Percentiles rank a stretch among this genome's conserved stretches.
Evolutionary conservation across 2,113 vertebrate species (phyloP).

Genomic region (Istiophorus platypterus): DNA sequence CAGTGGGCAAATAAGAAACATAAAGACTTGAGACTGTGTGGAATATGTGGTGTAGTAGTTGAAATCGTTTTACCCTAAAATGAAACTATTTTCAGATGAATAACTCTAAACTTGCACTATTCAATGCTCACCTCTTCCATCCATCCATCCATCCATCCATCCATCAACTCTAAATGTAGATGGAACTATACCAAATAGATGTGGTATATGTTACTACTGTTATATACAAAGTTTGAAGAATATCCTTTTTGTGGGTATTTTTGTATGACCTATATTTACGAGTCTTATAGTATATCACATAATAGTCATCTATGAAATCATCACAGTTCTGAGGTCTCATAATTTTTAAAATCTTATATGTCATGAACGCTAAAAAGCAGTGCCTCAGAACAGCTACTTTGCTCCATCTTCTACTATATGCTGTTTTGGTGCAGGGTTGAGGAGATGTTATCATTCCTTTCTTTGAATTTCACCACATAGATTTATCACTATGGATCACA

Average conservation of each 20-base stretch:
- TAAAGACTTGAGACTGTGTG: neutral
- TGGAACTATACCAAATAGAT: slow-evolving; percentile 5
- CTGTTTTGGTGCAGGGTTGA: slow-evolving; percentile 16
- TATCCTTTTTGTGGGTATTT: neutral
- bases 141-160: no score
- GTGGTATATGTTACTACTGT: neutral
- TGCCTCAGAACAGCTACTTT: neutral
- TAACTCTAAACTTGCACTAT: slow-evolving; percentile 19
- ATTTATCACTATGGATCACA: neutral
- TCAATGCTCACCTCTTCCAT: slow-evolving; percentile 28
- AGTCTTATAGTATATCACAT: neutral
- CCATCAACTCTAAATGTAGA: neutral
- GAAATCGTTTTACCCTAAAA: neutral
- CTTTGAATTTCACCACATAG: slow-evolving; percentile 16
- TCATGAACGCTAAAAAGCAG: neutral
- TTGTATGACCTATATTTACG: neutral
- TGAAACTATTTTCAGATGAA: neutral
- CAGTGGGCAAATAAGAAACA: neutral
- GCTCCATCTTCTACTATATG: neutral
- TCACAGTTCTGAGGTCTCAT: neutral
- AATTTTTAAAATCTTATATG: neutral
- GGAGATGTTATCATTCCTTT: slow-evolving; percentile 42
- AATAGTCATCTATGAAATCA: neutral
- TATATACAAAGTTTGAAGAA: neutral
- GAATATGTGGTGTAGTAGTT: neutral